Base-by-base conservation (phyloP, 2,888 invertebrate species). In the Ophioninae sp. region DNA sequence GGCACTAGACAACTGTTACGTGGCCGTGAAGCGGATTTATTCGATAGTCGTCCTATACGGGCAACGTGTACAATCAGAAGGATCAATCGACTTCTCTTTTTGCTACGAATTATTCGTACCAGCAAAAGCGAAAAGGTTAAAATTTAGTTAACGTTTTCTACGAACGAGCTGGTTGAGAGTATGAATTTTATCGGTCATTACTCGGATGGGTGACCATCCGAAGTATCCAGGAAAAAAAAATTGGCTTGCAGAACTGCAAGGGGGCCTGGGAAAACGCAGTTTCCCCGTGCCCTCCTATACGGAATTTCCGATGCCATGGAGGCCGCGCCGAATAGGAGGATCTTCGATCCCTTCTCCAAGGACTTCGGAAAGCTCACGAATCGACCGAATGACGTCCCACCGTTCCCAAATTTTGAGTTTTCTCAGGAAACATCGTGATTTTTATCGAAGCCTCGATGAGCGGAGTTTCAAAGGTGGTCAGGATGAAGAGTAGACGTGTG, bases 401-500 rank as follows among this genome's bases (percentile, higher is more conserved):
- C 17, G 5, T 51, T 13, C 5, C 13, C 3, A 10, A 51, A 51
- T 51, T 51, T 9, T 1, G 0, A 13, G 17, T 51, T 51, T 2
- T 51, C 13, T 10, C 10, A 10, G 51, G 17, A 51, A 13, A 13
- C 13, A 17, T 5, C 51, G 13, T 1, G 13, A 51, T 51, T 17
- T 3, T 10, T 1, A 51, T 51, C 51, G 22, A 20, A 6, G 17
- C 17, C 17, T 64, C n/a, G 9, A 39, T 37, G 17, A 67, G n/a
- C n/a, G 39, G 2, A 51, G 51, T 83, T 78, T 78, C 81, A 71
- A 72, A 81, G 69, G 83, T 85, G 83, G 85, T 82, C 86, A 80
- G 85, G 85, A 79, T 83, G 84, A 75, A 78, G 72, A 78, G 75
- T 79, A 79, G 86, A 79, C 86, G 85, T 81, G 81, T 83, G 83